These are phyloP conservation scores for Aleiodes alternator DNA, from an alignment of 2,888 invertebrate species.

Conservation along the genomic window DNA sequence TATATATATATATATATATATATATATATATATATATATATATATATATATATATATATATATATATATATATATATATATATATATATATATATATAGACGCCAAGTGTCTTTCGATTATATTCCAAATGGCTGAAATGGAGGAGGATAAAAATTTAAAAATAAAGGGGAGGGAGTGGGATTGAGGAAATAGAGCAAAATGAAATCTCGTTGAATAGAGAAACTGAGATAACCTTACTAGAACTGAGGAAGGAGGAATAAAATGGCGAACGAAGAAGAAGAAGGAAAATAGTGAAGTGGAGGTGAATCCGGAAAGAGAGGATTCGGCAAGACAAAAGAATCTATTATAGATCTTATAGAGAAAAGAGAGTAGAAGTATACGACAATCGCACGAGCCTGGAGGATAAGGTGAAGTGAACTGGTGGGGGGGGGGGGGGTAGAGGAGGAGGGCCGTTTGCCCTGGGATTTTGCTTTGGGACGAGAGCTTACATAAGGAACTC, in stretches of 20 bases:
- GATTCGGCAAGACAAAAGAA: conserved; percentile 33
- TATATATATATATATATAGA: no score
- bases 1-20: no score
- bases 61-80: no score
- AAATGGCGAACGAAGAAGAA: conserved; percentile 1
- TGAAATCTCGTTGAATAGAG: conserved; percentile 43
- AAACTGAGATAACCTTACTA: conserved; percentile 34
- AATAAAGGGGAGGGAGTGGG: conserved; percentile 27
- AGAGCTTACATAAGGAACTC: conserved; percentile 30
- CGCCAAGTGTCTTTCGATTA: conserved; percentile 20
- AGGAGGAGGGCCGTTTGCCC: not conserved
- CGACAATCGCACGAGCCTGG: conserved; percentile 24
- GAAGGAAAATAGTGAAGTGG: conserved; percentile 20
- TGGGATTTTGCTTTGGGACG: conserved; percentile 16
- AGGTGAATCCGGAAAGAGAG: conserved; percentile 32
- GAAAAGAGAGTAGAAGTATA: conserved; percentile 2
- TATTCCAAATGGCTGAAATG: conserved; percentile 15
- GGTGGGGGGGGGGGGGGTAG: not conserved
- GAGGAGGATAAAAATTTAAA: conserved; percentile 20
- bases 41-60: no score
- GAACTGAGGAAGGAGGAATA: conserved; percentile 2
- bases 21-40: no score
- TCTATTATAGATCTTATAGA: conserved; percentile 36
- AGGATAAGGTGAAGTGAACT: not conserved
- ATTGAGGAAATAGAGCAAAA: not conserved